Evolutionary conservation across 2,888 invertebrate species (phyloP).

Genomic region (Gastracanthus pulcherrimus): DNA sequence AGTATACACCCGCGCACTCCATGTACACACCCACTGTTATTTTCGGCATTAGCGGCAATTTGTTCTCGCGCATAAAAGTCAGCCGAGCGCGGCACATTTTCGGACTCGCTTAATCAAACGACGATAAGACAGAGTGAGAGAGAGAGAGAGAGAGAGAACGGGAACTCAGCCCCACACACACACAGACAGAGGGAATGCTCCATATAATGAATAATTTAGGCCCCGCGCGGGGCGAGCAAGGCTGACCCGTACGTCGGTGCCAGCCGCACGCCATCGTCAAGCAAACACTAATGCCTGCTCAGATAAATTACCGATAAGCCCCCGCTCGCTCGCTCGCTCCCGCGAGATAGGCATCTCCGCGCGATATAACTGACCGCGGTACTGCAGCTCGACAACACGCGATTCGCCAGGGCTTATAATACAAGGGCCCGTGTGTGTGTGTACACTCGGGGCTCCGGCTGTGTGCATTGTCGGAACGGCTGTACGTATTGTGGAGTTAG

Average conservation of each 20-base stretch:
- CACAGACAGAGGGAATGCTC: conserved; percentile 50
- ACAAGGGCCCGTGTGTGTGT: background rate
- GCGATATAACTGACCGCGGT: too few species aligned
- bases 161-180: background rate
- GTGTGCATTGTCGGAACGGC: too few species aligned
- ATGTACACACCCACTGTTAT: conserved; percentile 11
- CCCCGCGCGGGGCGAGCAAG: conserved; percentile 68
- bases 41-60: conserved; percentile 58
- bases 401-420: too few species aligned
- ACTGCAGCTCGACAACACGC: too few species aligned
- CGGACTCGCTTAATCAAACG: conserved; percentile 55
- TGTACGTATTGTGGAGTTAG: too few species aligned
- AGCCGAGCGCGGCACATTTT: conserved; percentile 31
- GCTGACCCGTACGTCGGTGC: conserved; percentile 69
- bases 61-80: conserved; percentile 56
- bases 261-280: conserved; percentile 74
- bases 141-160: background rate
- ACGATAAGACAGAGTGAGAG: conserved; percentile 30
- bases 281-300: conserved; percentile 77
- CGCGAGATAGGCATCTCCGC: background rate
- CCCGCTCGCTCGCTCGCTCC: conserved; percentile 13
- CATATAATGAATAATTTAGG: conserved; percentile 76
- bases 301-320: conserved; percentile 77
- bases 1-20: background rate
- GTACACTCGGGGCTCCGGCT: too few species aligned